Conservation (phyloP, 2,113 vertebrate genomes). For the Melierax canorus region DNA sequence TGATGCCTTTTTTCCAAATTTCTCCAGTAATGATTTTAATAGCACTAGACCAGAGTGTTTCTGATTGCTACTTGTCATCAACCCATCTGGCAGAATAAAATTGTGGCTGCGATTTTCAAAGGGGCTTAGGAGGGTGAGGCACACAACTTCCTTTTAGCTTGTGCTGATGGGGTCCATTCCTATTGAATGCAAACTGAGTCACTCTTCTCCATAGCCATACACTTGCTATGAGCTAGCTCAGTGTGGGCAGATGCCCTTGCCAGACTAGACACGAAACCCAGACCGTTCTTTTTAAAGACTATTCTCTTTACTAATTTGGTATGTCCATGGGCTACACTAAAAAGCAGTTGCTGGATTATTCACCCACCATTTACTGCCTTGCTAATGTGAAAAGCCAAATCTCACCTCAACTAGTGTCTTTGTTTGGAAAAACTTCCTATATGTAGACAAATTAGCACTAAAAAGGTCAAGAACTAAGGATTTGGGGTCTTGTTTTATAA, state of each 20-base stretch:
- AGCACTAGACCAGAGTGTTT: conserved; percentile 14
- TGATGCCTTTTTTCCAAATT: conserved; percentile 26
- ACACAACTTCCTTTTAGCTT: neutral
- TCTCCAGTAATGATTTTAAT: conserved; percentile 44
- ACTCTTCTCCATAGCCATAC: neutral
- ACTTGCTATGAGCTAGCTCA: neutral
- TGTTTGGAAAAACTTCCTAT: neutral
- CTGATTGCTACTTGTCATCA: conserved; percentile 51
- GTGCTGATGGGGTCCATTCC: neutral
- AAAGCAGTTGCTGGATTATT: neutral
- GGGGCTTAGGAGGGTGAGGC: neutral
- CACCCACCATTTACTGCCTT: neutral
- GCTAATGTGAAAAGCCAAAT: neutral
- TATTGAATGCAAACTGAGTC: neutral
- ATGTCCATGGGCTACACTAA: neutral
- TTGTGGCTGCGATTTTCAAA: conserved; percentile 2
- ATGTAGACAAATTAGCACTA: neutral
- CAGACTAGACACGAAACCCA: neutral
- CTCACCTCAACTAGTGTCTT: neutral
- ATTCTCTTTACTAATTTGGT: neutral
- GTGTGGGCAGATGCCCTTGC: neutral
- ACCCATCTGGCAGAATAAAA: conserved; percentile 19
- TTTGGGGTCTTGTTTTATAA: neutral
- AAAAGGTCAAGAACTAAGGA: neutral
- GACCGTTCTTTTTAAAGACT: neutral